Evolutionary conservation across 2,797 vertebrate genomes (phyloP), one percentile per base, ranked within the genome.

Genomic region (Myripristis jacobus): DNA sequence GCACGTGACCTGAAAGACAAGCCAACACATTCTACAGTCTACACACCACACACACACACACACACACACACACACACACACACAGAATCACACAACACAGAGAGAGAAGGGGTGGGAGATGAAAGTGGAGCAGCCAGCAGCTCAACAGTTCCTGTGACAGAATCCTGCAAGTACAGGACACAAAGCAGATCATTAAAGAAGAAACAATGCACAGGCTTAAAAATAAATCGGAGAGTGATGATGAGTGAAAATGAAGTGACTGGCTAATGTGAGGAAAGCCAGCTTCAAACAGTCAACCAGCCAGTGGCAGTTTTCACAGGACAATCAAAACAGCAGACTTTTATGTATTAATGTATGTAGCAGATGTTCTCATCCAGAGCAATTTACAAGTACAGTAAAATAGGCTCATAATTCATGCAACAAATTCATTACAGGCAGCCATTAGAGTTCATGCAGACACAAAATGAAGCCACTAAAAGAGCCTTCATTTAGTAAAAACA

Each of bases 241-340:
- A 56, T 21, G 1, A 18, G 29, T 31, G 21, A 57, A 51, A 57
- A 69, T 52, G 5, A 64, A 76, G 25, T 25, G 46, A n/a, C n/a
- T 41, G 22, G 8, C 27, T 58, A 46, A 58, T 50, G 31, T 43
- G 27, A 48, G 3, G 10, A 10, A 0, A 31, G 7, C 2, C n/a
- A 3, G 47, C 34, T 60, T 16, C 18, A 0, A 1, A 31, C 8
- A 61, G 6, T 25, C 15, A 79, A 57, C 51, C 61, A 12, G 52
- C 8, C 12, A 48, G 9, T 16, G 4, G 38, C 11, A 11, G 7
- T 36, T 38, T 66, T 11, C 27, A 22, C 34, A 64, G 21, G 62
- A 53, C 16, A 34, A 29, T 24, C 29, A 54, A 41, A 15, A 44
- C 19, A 31, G 58, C 16, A 63, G 19, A 50, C 25, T 22, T 43